These are phyloP conservation scores for Cistogaster globosa DNA, from an alignment of 2,888 invertebrate genomes.

Conservation along the genomic window DNA sequence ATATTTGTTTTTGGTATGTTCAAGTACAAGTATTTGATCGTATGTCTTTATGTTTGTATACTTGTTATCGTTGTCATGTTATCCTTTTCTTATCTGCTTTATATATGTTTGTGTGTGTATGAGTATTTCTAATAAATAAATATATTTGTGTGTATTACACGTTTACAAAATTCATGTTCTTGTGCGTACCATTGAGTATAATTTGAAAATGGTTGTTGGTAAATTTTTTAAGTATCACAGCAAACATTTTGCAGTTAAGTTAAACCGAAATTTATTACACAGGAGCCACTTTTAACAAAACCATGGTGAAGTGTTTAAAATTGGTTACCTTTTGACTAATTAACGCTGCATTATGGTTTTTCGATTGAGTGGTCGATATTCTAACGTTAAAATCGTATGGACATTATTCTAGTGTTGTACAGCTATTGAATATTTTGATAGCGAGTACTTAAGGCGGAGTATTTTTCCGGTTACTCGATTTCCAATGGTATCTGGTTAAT, in stretches of 20 bases:
- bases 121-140: no score
- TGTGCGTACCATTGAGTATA: neutral
- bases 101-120: neutral
- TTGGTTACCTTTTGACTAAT: no score
- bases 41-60: conserved; percentile 36
- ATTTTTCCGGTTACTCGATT: no score
- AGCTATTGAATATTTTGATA: no score
- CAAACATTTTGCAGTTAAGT: conserved; percentile 1
- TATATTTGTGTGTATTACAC: neutral
- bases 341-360: no score
- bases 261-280: neutral
- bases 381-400: no score
- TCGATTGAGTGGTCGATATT: no score
- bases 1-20: conserved; percentile 52
- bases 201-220: neutral
- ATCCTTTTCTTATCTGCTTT: conserved; percentile 33
- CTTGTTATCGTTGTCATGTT: conserved; percentile 40
- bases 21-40: conserved; percentile 18
- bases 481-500: no score
- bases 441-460: no score
- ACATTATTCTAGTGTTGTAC: no score
- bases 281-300: neutral
- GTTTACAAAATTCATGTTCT: neutral
- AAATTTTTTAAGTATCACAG: conserved; percentile 2
- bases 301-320: neutral